phyloP scores from a whole-genome alignment of 2,797 vertebrate species.

The Sebastes nivosus region DNA sequence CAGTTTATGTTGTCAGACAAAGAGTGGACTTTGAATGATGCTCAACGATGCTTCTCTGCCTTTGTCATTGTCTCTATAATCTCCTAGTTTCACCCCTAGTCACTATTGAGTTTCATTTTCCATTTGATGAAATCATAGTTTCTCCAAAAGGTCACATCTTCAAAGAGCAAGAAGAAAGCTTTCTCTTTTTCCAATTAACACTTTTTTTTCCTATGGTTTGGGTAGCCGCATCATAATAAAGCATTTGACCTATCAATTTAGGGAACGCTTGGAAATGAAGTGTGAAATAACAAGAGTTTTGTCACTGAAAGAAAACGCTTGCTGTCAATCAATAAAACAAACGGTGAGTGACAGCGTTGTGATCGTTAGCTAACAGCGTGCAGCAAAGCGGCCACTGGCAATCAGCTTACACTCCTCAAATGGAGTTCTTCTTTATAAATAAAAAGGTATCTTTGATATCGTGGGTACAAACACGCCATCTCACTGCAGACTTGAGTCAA shows the following conservation, averaged over 20 bases:
- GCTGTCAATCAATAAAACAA: slow-evolving; percentile 6
- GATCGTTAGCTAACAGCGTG: not conserved
- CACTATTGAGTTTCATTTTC: slow-evolving; percentile 40
- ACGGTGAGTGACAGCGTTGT: not conserved
- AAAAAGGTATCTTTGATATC: slow-evolving; percentile 17
- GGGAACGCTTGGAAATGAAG: not conserved
- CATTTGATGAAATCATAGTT: slow-evolving; percentile 22
- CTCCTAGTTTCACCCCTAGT: slow-evolving; percentile 26
- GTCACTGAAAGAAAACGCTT: not conserved
- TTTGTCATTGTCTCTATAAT: slow-evolving; percentile 21
- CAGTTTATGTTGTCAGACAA: not conserved
- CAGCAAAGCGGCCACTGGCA: not conserved
- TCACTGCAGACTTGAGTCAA: slow-evolving; percentile 10
- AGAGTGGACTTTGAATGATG: slow-evolving; percentile 10
- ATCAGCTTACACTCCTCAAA: not conserved
- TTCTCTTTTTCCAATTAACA: slow-evolving; percentile 11
- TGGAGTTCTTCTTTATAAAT: not conserved
- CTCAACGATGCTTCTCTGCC: not conserved
- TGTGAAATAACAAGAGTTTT: slow-evolving; percentile 7
- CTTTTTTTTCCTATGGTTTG: not conserved
- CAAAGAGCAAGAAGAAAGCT: slow-evolving; percentile 1
- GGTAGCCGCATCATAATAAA: not conserved
- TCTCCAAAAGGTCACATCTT: slow-evolving; percentile 45
- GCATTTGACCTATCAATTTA: slow-evolving; percentile 15
- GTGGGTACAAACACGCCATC: not conserved